Conservation (phyloP, 2,797 vertebrate genomes). For the Crenichthys baileyi region DNA sequence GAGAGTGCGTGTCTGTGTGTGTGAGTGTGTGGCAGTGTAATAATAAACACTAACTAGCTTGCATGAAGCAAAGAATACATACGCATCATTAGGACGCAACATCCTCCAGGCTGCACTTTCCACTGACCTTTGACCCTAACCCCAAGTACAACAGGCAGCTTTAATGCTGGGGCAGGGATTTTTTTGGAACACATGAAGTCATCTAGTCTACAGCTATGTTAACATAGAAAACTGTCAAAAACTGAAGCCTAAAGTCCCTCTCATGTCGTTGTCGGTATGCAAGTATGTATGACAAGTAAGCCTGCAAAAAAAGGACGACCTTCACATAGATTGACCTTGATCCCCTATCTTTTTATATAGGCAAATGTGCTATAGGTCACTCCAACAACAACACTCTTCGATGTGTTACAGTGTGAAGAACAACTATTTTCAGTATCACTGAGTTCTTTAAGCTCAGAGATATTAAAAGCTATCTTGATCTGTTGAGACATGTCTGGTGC, state of each 20-base stretch:
- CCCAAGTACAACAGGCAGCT: neutral
- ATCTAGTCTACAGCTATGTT: neutral
- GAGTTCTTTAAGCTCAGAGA: neutral
- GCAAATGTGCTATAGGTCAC: neutral
- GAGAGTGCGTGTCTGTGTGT: neutral
- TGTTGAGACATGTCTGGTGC: neutral
- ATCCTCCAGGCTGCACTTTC: slow-evolving; percentile 12
- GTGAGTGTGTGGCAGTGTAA: slow-evolving; percentile 12
- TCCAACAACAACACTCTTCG: neutral
- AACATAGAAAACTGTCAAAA: neutral
- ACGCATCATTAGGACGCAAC: slow-evolving; percentile 17
- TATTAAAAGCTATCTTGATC: neutral
- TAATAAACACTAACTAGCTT: slow-evolving; percentile 36
- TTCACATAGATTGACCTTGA: neutral
- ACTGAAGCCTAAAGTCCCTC: neutral
- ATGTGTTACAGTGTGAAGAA: neutral
- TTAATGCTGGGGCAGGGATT: neutral
- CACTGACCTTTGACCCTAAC: slow-evolving; percentile 17
- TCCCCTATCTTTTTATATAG: neutral
- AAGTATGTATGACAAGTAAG: neutral
- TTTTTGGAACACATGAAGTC: neutral
- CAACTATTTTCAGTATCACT: neutral
- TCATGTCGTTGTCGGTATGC: neutral
- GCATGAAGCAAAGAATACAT: slow-evolving; percentile 14
- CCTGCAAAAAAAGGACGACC: neutral